Evolutionary conservation across 2,797 vertebrate genomes (phyloP).

Genomic region (Kryptolebias ocellatus): DNA sequence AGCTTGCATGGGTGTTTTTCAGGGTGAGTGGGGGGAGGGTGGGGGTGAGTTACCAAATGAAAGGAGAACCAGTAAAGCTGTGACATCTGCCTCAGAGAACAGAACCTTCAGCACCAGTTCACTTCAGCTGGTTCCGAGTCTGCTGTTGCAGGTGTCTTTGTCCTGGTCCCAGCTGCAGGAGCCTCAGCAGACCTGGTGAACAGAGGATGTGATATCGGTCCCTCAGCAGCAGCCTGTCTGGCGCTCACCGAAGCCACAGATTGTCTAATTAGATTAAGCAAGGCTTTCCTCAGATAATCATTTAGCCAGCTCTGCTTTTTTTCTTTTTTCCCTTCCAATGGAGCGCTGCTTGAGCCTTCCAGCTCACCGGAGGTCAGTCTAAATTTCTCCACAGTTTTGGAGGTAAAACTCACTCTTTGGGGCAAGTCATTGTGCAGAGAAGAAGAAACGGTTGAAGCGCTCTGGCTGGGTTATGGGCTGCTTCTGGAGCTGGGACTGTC

Average conservation of each 20-base stretch:
- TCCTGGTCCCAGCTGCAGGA: conserved; percentile 10
- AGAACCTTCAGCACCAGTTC: neutral
- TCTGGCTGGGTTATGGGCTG: conserved; percentile 58
- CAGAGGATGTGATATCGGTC: neutral
- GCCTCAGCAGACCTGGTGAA: neutral
- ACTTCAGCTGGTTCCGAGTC: neutral
- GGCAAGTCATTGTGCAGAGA: conserved; percentile 4
- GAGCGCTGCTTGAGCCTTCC: conserved; percentile 57
- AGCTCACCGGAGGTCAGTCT: conserved; percentile 84
- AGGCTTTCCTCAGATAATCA: conserved; percentile 93
- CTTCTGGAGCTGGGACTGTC: conserved; percentile 57
- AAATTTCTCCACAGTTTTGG: conserved; percentile 55
- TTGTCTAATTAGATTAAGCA: conserved; percentile 92
- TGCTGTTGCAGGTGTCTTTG: neutral
- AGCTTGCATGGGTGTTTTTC: conserved; percentile 29
- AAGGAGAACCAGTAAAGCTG: conserved; percentile 4
- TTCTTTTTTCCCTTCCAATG: conserved; percentile 74
- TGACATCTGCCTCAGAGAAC: neutral
- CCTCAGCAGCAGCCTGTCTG: conserved; percentile 52
- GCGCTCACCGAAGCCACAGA: conserved; percentile 75
- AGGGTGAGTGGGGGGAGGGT: conserved; percentile 15
- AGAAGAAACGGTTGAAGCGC: conserved; percentile 19
- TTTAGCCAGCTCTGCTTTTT: conserved; percentile 78
- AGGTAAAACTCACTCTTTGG: conserved; percentile 39
- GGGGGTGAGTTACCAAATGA: conserved; percentile 12